Percentiles rank a stretch among this genome's conserved stretches.
These are phyloP conservation scores for Ammodramus savannarum DNA, from an alignment of 2,113 vertebrate genomes.

Conservation along the genomic window DNA sequence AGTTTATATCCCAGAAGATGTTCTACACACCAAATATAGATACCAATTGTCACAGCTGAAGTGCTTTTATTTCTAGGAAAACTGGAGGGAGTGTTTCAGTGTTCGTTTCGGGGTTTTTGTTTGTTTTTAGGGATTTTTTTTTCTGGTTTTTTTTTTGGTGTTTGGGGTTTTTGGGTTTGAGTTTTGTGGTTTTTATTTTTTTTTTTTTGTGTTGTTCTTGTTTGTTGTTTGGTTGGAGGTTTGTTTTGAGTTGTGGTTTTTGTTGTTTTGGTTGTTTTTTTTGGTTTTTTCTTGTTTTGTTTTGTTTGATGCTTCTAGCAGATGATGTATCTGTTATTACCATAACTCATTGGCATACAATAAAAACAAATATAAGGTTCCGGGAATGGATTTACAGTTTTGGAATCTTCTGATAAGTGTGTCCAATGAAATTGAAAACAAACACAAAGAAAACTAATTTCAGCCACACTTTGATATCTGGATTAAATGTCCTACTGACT, in stretches of 20 bases:
- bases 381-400: not conserved
- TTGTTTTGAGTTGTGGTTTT: not conserved
- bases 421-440: not conserved
- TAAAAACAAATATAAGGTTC: not conserved
- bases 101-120: not conserved
- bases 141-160: not conserved
- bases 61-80: not conserved
- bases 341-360: not conserved
- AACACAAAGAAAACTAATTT: not conserved
- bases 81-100: not conserved
- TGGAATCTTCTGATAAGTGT: not conserved
- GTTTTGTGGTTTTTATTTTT: too few species aligned
- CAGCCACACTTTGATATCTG: not conserved
- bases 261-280: too few species aligned
- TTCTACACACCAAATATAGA: not conserved
- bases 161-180: not conserved
- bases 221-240: not conserved
- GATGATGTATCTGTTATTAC: not conserved
- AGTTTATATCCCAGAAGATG: not conserved
- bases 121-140: not conserved
- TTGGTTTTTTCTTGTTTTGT: rapidly evolving
- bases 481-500: not conserved
- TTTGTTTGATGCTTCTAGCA: not conserved
- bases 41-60: not conserved
- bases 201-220: not conserved